phyloP scores from a whole-genome alignment of 2,113 vertebrate species.

The Nerophis ophidion region DNA sequence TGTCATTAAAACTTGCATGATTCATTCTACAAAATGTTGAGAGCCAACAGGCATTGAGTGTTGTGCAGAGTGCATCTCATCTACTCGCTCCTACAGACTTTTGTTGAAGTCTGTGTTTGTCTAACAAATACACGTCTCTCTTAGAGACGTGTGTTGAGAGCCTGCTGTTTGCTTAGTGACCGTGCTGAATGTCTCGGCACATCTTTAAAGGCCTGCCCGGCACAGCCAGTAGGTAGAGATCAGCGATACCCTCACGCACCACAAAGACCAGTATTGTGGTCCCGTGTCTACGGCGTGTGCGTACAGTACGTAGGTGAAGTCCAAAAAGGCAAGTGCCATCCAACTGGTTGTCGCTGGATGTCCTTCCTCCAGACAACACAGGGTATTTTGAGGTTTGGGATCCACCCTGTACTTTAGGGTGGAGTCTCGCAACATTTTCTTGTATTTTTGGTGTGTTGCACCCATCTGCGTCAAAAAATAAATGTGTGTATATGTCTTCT shows the following conservation, averaged over 20 bases:
- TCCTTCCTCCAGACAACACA: conserved; percentile 52
- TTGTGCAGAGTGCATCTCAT: background rate
- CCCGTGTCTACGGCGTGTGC: background rate
- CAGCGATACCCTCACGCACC: background rate
- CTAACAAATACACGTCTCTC: conserved; percentile 15
- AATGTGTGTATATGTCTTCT: conserved; percentile 17
- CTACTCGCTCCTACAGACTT: background rate
- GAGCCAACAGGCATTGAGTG: background rate
- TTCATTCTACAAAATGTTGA: background rate
- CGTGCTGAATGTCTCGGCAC: conserved; percentile 31
- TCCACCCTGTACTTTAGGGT: conserved; percentile 71
- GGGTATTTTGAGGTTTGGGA: conserved; percentile 66
- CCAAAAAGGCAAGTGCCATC: conserved; percentile 36
- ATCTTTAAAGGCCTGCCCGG: conserved; percentile 14
- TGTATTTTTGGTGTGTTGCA: conserved; percentile 25
- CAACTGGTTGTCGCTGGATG: conserved; percentile 38
- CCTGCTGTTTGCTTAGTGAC: conserved; percentile 30
- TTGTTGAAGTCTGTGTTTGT: conserved; percentile 41
- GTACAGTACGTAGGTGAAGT: conserved; percentile 5
- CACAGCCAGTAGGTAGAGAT: conserved; percentile 19
- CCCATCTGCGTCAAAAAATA: conserved; percentile 22
- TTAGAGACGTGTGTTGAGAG: conserved; percentile 8
- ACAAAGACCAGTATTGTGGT: conserved; percentile 10
- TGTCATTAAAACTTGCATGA: background rate
- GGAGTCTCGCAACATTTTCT: conserved; percentile 52